phyloP scores from a whole-genome alignment of 2,888 invertebrate genomes.

The Lasioglossum figueresi region DNA sequence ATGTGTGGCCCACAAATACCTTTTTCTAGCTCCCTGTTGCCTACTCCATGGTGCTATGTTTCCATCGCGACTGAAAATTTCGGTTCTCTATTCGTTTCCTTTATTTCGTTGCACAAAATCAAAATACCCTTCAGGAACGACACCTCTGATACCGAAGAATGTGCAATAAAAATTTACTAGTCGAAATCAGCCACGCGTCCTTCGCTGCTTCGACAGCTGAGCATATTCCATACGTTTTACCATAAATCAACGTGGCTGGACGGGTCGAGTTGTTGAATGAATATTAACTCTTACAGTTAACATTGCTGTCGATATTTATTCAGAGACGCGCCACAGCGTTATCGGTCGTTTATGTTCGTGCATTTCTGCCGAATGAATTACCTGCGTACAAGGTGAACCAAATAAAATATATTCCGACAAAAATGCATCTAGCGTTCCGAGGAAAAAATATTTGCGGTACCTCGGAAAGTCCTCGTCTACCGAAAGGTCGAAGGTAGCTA shows the following conservation, averaged over 20 bases:
- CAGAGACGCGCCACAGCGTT: neutral
- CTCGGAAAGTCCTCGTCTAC: no score
- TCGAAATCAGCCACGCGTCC: neutral
- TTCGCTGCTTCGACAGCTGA: neutral
- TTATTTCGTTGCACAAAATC: no score
- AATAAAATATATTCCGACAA: neutral
- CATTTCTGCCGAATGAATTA: neutral
- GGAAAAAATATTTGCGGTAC: neutral
- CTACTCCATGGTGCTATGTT: neutral
- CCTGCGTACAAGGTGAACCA: neutral
- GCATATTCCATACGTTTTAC: neutral
- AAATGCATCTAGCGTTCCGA: neutral
- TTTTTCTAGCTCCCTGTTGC: conserved; percentile 11
- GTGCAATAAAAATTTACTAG: no score
- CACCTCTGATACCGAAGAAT: no score
- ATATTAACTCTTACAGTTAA: neutral
- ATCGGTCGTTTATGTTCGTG: neutral
- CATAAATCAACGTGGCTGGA: neutral
- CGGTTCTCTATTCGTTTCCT: no score
- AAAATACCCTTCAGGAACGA: no score
- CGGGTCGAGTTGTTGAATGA: neutral
- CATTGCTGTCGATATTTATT: neutral
- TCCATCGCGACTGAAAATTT: no score
- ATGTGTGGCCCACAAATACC: conserved; percentile 49
- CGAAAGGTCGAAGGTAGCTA: no score